Evolutionary conservation across 2,797 vertebrate genomes (phyloP).

Genomic region (Oryzias dopingdopingensis): DNA sequence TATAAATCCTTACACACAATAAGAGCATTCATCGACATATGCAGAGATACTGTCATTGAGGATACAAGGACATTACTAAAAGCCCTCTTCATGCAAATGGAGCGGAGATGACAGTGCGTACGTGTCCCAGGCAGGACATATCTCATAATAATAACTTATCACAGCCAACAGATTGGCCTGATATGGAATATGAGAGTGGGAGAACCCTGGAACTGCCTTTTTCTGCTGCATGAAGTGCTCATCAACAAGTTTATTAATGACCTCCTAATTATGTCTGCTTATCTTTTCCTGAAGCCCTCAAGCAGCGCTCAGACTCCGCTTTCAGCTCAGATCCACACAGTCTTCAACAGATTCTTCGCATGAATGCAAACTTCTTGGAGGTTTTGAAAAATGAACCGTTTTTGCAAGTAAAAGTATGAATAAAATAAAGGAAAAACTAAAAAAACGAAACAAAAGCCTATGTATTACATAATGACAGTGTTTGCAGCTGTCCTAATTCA

Average conservation of each 20-base stretch:
- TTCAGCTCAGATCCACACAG: conserved; percentile 15
- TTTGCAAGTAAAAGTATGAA: neutral
- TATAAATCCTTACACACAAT: neutral
- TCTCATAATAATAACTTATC: conserved; percentile 66
- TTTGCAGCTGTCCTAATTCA: too few relatives aligned
- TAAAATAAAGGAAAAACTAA: neutral
- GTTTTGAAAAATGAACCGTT: neutral
- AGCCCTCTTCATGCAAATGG: conserved; percentile 69
- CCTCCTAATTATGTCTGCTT: conserved; percentile 72
- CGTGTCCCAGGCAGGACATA: conserved; percentile 51
- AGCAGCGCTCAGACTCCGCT: conserved; percentile 37
- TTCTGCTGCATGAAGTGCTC: conserved; percentile 43
- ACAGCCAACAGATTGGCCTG: conserved; percentile 50
- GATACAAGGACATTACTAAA: conserved; percentile 68
- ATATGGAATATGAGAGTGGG: conserved; percentile 44
- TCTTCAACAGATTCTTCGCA: conserved; percentile 13
- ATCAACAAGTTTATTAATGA: conserved; percentile 74
- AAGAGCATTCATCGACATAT: conserved; percentile 31
- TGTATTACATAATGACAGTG: too few relatives aligned
- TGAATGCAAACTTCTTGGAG: conserved; percentile 18
- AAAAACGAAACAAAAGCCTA: too few relatives aligned
- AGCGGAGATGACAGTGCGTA: conserved; percentile 44
- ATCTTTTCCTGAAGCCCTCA: conserved; percentile 51
- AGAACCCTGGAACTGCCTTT: neutral
- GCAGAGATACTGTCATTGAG: conserved; percentile 62